Evolutionary conservation across 2,113 vertebrate species (phyloP).

Genomic region (Coregonus clupeaformis): DNA sequence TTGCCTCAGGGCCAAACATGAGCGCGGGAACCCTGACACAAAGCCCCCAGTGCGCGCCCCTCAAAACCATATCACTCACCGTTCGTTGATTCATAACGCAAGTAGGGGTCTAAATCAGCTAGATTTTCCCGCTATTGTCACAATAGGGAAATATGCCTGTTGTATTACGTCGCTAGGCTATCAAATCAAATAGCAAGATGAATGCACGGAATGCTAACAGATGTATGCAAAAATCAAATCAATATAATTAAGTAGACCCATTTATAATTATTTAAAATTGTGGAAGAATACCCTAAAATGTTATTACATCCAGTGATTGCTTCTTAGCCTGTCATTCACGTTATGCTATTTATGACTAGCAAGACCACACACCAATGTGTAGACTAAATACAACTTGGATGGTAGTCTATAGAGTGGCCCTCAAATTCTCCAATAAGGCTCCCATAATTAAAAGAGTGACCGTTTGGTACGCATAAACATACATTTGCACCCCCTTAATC

Average conservation of each 20-base stretch:
- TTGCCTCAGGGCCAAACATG: neutral
- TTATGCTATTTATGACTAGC: too few relatives aligned
- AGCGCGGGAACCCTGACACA: constrained; percentile 7
- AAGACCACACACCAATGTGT: too few relatives aligned
- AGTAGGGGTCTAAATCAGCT: neutral
- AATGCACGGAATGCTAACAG: neutral
- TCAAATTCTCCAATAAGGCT: too few relatives aligned
- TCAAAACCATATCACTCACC: neutral
- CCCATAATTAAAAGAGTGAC: too few relatives aligned
- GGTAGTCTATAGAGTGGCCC: too few relatives aligned
- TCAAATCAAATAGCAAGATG: neutral
- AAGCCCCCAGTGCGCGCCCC: neutral
- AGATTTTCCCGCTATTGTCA: neutral
- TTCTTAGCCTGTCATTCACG: too few relatives aligned
- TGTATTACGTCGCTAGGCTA: neutral
- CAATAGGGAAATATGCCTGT: neutral
- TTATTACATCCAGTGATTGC: too few relatives aligned
- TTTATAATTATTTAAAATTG: neutral
- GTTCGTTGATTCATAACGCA: neutral
- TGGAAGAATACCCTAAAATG: neutral
- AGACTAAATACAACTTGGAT: too few relatives aligned
- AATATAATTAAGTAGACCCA: neutral
- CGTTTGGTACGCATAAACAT: too few relatives aligned
- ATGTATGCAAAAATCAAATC: neutral
- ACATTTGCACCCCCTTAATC: too few relatives aligned